A percentile compares a stretch with the other conserved stretches of the same genome.
phyloP scores from a whole-genome alignment of 2,888 invertebrate species.

The Lasioglossum calceatum region DNA sequence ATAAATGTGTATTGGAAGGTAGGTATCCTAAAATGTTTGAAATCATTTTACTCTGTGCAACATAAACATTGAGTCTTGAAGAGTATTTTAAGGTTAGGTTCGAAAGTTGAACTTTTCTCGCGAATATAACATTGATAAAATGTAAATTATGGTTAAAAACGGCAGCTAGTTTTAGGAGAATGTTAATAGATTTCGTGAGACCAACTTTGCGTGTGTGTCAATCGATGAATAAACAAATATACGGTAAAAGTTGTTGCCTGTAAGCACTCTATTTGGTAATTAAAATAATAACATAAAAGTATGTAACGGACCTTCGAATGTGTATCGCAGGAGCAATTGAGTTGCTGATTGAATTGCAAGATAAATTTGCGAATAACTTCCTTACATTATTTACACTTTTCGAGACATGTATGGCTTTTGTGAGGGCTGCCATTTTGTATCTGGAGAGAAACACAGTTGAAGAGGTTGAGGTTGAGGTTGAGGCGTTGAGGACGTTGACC shows the following conservation, averaged over 20 bases:
- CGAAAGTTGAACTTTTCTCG: background rate
- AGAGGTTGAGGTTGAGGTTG: too few species aligned
- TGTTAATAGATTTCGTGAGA: background rate
- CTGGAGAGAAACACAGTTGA: too few species aligned
- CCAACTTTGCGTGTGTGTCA: background rate
- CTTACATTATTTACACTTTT: constrained; percentile 73
- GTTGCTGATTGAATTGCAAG: constrained; percentile 42
- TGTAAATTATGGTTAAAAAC: background rate
- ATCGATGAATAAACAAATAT: background rate
- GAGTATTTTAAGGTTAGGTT: background rate
- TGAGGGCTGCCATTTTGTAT: constrained; percentile 74
- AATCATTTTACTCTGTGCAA: background rate
- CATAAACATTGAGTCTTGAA: background rate
- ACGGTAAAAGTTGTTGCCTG: background rate
- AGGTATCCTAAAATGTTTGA: constrained; percentile 43
- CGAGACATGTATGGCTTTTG: constrained; percentile 68
- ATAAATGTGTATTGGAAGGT: constrained; percentile 50
- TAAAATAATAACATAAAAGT: background rate
- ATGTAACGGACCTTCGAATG: constrained; percentile 53
- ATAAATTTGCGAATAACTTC: constrained; percentile 75
- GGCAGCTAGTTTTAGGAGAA: background rate
- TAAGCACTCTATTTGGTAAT: background rate
- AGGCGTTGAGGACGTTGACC: too few species aligned
- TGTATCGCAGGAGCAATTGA: constrained; percentile 1
- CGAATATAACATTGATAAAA: background rate